phyloP scores from a whole-genome alignment of 2,113 vertebrate genomes.

The Neotragus moschatus region DNA sequence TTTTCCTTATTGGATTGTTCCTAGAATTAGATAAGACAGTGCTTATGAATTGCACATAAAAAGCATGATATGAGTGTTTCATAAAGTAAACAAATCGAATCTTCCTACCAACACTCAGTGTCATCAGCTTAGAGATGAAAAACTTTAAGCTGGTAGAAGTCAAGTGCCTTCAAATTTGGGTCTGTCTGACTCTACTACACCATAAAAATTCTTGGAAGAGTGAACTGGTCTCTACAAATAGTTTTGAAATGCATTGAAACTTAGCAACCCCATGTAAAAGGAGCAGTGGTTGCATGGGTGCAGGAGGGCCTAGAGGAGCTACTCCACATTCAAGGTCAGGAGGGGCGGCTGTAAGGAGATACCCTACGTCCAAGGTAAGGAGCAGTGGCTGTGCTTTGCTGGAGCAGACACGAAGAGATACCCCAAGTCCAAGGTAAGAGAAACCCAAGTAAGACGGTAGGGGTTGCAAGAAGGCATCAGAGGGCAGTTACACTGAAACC shows the following conservation, averaged over 20 bases:
- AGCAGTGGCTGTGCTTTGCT: too few relatives aligned
- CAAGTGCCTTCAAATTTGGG: neutral
- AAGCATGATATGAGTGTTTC: neutral
- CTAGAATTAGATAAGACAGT: neutral
- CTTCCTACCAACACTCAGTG: neutral
- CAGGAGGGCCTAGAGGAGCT: too few relatives aligned
- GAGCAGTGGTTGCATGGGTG: too few relatives aligned
- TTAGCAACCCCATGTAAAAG: neutral
- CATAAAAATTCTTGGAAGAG: neutral
- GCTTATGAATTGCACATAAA: neutral
- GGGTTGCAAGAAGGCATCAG: too few relatives aligned
- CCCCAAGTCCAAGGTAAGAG: too few relatives aligned
- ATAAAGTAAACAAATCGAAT: neutral
- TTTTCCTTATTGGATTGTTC: neutral
- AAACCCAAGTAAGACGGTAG: too few relatives aligned
- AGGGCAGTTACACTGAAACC: too few relatives aligned
- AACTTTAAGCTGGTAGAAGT: neutral
- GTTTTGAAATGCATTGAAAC: neutral
- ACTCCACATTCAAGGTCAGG: too few relatives aligned
- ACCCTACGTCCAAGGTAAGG: too few relatives aligned
- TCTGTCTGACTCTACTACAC: neutral
- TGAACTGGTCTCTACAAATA: neutral
- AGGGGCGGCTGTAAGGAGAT: too few relatives aligned
- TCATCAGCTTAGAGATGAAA: neutral
- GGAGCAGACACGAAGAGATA: fast-evolving